phyloP scores from a whole-genome alignment of 2,797 vertebrate genomes.

The Diplodus sargus region DNA sequence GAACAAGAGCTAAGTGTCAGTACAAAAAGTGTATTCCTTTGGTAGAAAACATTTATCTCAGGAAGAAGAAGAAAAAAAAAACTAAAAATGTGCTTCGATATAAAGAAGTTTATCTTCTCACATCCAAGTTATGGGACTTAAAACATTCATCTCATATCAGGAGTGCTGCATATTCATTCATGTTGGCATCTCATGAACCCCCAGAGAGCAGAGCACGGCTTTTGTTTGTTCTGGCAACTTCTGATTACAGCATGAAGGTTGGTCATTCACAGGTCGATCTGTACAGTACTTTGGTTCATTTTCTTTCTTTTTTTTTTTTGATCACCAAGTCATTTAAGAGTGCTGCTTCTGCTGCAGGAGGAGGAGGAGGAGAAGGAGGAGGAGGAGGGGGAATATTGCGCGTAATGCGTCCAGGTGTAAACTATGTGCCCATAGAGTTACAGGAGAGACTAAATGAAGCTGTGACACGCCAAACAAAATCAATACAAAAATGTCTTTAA shows the following conservation, averaged over 20 bases:
- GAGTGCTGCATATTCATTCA: slow-evolving; percentile 63
- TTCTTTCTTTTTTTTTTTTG: background rate
- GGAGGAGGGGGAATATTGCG: slow-evolving; percentile 10
- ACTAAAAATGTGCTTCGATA: slow-evolving; percentile 61
- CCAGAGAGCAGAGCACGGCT: slow-evolving; percentile 13
- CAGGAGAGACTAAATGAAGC: slow-evolving; percentile 50
- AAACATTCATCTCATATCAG: slow-evolving; percentile 64
- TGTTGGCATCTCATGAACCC: slow-evolving; percentile 43
- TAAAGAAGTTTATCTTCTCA: slow-evolving; percentile 47
- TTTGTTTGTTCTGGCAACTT: slow-evolving; percentile 50
- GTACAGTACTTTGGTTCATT: slow-evolving; percentile 79
- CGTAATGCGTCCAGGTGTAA: slow-evolving; percentile 55
- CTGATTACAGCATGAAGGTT: slow-evolving; percentile 68
- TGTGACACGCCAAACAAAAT: slow-evolving; percentile 22
- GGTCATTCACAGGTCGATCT: slow-evolving; percentile 73
- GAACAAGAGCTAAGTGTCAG: slow-evolving; percentile 65
- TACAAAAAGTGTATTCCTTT: slow-evolving; percentile 81
- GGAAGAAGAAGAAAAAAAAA: slow-evolving; percentile 39
- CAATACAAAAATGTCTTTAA: slow-evolving; percentile 18
- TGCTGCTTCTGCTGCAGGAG: slow-evolving; percentile 3
- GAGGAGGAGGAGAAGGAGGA: background rate
- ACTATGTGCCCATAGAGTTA: slow-evolving; percentile 60
- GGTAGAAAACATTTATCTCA: slow-evolving; percentile 81
- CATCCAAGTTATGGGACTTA: slow-evolving; percentile 45
- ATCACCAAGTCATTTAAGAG: slow-evolving; percentile 51